Evolutionary conservation across 2,797 vertebrate genomes (phyloP), one percentile per base, ranked within the genome.

Genomic region (Menidia menidia): DNA sequence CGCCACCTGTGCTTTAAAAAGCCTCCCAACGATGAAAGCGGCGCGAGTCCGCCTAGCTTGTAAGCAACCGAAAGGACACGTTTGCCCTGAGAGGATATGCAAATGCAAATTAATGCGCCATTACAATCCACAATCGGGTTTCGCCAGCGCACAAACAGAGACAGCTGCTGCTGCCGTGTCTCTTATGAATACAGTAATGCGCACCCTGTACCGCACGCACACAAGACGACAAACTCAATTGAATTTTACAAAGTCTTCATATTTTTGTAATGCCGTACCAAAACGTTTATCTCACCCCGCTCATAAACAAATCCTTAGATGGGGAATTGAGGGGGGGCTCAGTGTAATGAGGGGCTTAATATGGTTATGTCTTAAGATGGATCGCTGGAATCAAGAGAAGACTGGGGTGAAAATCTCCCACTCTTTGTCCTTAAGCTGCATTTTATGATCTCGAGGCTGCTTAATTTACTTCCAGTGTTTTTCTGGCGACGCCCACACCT

Each of bases 1-100:
- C 30, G 16, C 77, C 89, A 89, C 88, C 89, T 91, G 91, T 53
- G 81, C 80, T 82, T 77, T 72, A 72, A 69, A 85, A 85, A 70
- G 81, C 80, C 66, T 65, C 43, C 18, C 55, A 33, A 64, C 59
- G 71, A 91, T 88, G 79, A 90, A 90, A 87, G 85, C 69, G 82
- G 69, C 72, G 79, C 62, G 82, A 3, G 61, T 63, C 61, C 67
- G 68, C 64, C 64, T 64, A 32, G 70, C 64, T 50, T 55, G 64
- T 52, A 45, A 72, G 47, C 71, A 47, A 51, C 78, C 77, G 71
- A 89, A 83, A 85, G 81, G 83, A 85, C 77, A 73, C 39, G 8
- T 71, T 80, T 83, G 68, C 68, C 79, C 69, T 63, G 60, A 1
- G 67, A 55, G 14, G 65, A 82, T 83, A 85, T 87, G 73, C 73